Evolutionary conservation across 2,797 vertebrate species (phyloP), one percentile per base, ranked within the genome.

Genomic region (Schizopygopsis pylzovi): DNA sequence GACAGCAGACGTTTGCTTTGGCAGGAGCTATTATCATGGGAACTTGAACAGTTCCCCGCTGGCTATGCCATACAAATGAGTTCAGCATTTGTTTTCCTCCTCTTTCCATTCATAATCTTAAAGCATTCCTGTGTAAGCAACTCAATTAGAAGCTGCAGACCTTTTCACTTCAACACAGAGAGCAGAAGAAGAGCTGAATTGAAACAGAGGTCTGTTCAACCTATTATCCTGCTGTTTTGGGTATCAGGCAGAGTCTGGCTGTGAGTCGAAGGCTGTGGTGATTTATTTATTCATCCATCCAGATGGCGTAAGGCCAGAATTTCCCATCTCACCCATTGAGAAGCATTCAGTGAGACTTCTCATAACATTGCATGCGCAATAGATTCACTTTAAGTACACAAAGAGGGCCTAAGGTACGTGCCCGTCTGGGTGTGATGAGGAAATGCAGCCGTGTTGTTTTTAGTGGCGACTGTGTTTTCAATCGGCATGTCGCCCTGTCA

Each of bases 1-100:
- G 90, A 91, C 82, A 92, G 89, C 90, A 93, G 93, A 94, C 92
- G 89, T 96, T 97, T 95, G 92, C 92, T 95, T 95, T 96, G 95
- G 94, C 95, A 90, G 88, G 86, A 88, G 92, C 92, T 87, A 87
- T 94, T 95, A 94, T 94, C 92, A 87, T 89, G 94, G 93, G 95
- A 95, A 90, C 86, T 81, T 91, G 87, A 79, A 87, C 90, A 63
- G 89, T 92, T 94, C 92, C 90, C 92, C 8, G 9, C 89, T 90
- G 92, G 86, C 89, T 1, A 3, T 91, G 91, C 52, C 88, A 73
- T 90, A 89, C 90, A 89, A 91, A 93, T 84, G 86, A 89, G 88
- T 87, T 87, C 83, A 85, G 89, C 68, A 89, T 70, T 85, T 90
- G 89, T 91, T 92, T 88, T 11, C 88, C 91, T 87, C 90, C 90